Evolutionary conservation across 2,113 vertebrate genomes (phyloP).

Genomic region (Smithornis capensis): DNA sequence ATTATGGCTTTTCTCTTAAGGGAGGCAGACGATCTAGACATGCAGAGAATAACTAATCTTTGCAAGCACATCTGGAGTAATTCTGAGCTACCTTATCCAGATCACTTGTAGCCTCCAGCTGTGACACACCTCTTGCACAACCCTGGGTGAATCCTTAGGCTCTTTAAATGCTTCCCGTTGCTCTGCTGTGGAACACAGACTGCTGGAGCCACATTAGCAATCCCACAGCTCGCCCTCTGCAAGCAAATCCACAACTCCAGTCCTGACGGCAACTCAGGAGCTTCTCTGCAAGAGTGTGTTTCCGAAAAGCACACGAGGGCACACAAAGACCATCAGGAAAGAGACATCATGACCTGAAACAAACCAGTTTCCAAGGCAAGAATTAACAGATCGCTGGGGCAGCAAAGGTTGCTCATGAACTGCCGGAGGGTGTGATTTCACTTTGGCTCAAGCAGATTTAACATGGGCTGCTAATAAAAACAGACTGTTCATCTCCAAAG

Average conservation of each 20-base stretch:
- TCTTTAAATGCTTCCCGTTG: neutral
- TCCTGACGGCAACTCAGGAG: fast-evolving
- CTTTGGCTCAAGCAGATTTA: neutral
- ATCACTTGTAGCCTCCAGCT: neutral
- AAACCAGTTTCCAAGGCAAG: neutral
- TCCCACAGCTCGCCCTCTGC: fast-evolving
- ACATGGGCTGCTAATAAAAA: neutral
- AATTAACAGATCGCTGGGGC: neutral
- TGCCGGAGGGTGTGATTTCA: neutral
- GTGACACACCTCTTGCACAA: neutral
- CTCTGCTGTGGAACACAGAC: neutral
- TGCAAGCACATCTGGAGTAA: neutral
- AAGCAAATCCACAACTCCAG: neutral
- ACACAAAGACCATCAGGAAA: neutral
- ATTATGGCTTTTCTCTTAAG: neutral
- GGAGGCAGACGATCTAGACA: fast-evolving
- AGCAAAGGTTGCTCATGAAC: neutral
- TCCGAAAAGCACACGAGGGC: neutral
- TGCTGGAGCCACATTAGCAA: neutral
- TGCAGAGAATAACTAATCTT: neutral
- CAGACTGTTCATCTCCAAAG: neutral
- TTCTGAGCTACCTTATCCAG: neutral
- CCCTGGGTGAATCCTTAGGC: neutral
- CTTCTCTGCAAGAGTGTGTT: fast-evolving
- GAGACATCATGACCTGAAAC: neutral